phyloP scores from a whole-genome alignment of 2,888 invertebrate species.

The Phengaris arion region DNA sequence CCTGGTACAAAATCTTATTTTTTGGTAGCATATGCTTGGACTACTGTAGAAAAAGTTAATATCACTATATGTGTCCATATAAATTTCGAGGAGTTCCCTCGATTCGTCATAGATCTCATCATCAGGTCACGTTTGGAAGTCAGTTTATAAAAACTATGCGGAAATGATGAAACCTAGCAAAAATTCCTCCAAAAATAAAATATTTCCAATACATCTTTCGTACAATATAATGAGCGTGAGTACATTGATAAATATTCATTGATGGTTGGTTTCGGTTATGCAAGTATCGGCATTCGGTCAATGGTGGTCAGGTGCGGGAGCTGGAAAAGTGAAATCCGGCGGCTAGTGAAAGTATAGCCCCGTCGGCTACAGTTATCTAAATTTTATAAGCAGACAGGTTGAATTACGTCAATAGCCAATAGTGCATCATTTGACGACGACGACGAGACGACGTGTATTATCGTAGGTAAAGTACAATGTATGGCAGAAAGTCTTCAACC shows the following conservation, averaged over 20 bases:
- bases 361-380: constrained; percentile 60
- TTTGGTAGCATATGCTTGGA: too few relatives aligned
- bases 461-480: not conserved
- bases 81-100: too few relatives aligned
- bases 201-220: not conserved
- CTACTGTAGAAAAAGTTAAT: too few relatives aligned
- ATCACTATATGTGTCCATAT: too few relatives aligned
- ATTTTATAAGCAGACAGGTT: constrained; percentile 53
- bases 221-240: not conserved
- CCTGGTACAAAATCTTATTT: too few relatives aligned
- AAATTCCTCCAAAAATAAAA: not conserved
- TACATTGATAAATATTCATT: constrained; percentile 26
- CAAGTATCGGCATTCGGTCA: constrained; percentile 49
- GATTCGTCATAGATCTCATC: too few relatives aligned
- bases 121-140: too few relatives aligned
- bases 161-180: not conserved
- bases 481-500: too few relatives aligned
- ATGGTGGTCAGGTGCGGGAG: constrained; percentile 58
- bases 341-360: constrained; percentile 67
- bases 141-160: not conserved
- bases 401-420: constrained; percentile 34
- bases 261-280: constrained; percentile 45
- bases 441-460: not conserved
- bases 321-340: constrained; percentile 69
- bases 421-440: constrained; percentile 18